Percentiles rank a stretch among this genome's conserved stretches.
Conservation (phyloP, 2,888 invertebrate genomes). For the Cepaea hortensis region DNA sequence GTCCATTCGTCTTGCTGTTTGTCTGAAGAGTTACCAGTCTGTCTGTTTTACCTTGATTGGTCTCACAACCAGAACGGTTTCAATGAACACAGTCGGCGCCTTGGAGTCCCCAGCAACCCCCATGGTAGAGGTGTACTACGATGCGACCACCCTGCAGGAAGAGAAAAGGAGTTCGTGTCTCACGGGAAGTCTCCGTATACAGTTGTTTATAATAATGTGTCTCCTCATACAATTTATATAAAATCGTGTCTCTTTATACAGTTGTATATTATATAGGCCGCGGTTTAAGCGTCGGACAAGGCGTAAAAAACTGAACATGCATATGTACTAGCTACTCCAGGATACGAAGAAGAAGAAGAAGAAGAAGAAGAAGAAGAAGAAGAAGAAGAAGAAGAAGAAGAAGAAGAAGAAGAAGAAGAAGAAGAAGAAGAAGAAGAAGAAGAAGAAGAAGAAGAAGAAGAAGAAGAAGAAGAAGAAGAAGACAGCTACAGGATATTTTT, state of each 20-base stretch:
- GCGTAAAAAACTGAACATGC: background rate
- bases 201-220: background rate
- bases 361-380: background rate
- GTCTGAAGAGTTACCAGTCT: background rate
- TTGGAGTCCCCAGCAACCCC: constrained; percentile 25
- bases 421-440: background rate
- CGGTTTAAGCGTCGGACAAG: background rate
- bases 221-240: background rate
- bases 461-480: background rate
- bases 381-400: background rate
- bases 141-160: background rate
- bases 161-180: background rate
- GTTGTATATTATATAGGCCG: background rate
- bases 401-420: background rate
- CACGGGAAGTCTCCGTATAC: background rate
- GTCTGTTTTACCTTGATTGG: constrained; percentile 73
- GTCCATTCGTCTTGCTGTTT: background rate
- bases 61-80: constrained; percentile 75
- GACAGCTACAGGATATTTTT: too few species aligned
- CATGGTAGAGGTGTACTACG: background rate
- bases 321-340: background rate
- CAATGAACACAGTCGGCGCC: constrained; percentile 62
- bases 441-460: background rate
- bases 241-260: background rate
- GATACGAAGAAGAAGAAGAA: background rate